Conservation (phyloP, 1,140 invertebrate genomes). For the Zaprionus nigranus region DNA sequence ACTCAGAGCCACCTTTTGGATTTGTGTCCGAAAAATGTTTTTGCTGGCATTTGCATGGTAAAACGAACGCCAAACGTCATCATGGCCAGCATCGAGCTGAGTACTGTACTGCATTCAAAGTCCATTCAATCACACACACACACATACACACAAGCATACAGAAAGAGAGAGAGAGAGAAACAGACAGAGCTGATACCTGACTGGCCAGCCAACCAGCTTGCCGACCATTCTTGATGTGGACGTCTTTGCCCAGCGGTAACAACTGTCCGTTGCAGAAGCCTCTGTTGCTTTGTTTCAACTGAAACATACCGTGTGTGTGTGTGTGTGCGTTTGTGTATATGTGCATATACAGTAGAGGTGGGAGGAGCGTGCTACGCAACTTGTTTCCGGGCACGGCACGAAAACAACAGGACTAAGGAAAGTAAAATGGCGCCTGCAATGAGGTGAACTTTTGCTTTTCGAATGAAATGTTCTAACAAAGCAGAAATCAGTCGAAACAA, state of each 20-base stretch:
- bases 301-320: conserved; percentile 27
- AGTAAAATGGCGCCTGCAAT: conserved; percentile 69
- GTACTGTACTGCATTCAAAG: conserved; percentile 72
- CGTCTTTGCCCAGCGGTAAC: conserved; percentile 77
- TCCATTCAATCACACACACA: conserved; percentile 69
- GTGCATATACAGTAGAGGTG: neutral
- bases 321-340: conserved; percentile 22
- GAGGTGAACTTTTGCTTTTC: conserved; percentile 80
- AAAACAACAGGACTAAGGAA: conserved; percentile 71
- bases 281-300: conserved; percentile 70
- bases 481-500: conserved; percentile 44
- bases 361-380: conserved; percentile 39
- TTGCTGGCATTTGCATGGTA: conserved; percentile 71
- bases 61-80: conserved; percentile 56
- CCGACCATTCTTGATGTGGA: conserved; percentile 45
- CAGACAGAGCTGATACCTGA: conserved; percentile 43
- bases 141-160: neutral
- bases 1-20: conserved; percentile 58
- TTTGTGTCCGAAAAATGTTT: conserved; percentile 76
- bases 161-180: conserved; percentile 14
- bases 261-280: conserved; percentile 70
- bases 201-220: conserved; percentile 20
- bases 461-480: conserved; percentile 65
- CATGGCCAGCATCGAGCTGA: conserved; percentile 55
- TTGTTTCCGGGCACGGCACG: conserved; percentile 64